Conservation (phyloP, 2,113 vertebrate species). For the Scopus umbretta region DNA sequence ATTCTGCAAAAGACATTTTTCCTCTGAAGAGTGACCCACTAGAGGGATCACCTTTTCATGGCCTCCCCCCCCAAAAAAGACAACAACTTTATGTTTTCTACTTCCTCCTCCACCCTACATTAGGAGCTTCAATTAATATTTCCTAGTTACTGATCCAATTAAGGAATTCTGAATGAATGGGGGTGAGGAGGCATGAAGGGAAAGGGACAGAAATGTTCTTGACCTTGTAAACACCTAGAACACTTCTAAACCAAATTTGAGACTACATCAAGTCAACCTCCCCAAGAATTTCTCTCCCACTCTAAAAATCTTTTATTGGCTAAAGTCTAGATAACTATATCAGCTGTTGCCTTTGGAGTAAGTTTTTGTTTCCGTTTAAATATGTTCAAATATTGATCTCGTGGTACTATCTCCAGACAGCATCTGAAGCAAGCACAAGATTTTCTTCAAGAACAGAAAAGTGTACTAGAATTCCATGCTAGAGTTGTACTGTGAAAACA, state of each 20-base stretch:
- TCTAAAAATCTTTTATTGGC: background rate
- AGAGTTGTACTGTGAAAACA: background rate
- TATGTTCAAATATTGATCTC: background rate
- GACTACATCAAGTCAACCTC: background rate
- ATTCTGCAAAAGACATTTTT: background rate
- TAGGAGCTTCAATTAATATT: background rate
- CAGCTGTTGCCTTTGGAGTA: background rate
- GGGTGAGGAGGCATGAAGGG: accelerated
- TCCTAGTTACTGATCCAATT: background rate
- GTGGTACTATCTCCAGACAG: background rate
- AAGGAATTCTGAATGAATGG: background rate
- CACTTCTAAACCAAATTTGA: background rate
- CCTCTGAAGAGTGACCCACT: background rate
- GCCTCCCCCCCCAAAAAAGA: background rate
- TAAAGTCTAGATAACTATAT: background rate
- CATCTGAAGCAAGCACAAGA: background rate
- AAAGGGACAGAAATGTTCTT: background rate
- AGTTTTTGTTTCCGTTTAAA: background rate
- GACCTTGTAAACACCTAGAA: background rate
- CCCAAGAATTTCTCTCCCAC: background rate
- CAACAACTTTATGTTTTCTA: background rate
- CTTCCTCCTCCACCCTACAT: background rate
- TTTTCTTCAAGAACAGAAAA: background rate
- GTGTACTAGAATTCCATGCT: background rate
- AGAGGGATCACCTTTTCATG: background rate